Conservation (phyloP, 2,888 invertebrate species). For the Mechanitis mazaeus region DNA sequence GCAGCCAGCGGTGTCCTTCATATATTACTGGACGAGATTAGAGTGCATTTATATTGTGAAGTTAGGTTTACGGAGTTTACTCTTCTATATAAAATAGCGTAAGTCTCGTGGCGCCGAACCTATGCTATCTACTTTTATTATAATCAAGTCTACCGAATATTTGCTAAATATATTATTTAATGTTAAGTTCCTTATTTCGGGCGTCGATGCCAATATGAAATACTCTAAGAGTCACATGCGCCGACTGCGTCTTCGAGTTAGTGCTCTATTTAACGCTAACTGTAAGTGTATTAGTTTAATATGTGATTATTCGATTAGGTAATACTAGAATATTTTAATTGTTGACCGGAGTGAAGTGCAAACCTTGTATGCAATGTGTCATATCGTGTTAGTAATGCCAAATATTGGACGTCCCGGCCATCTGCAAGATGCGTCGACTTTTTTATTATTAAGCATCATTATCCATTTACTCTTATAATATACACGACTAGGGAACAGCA, state of each 20-base stretch:
- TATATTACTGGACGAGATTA: constrained; percentile 50
- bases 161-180: neutral
- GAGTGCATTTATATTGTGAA: constrained; percentile 60
- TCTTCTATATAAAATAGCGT: constrained; percentile 29
- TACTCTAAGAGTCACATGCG: constrained; percentile 16
- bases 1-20: neutral
- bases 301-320: constrained; percentile 34
- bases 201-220: constrained; percentile 11
- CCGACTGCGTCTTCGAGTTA: constrained; percentile 20
- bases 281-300: constrained; percentile 37
- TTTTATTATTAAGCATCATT: neutral
- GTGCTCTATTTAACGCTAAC: constrained; percentile 32
- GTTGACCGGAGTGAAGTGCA: constrained; percentile 43
- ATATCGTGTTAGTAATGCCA: constrained; percentile 48
- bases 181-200: neutral
- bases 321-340: constrained; percentile 34
- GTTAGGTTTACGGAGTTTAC: constrained; percentile 33
- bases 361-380: constrained; percentile 41
- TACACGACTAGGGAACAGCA: neutral
- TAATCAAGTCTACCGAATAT: neutral
- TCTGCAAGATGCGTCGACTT: constrained; percentile 4
- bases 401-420: constrained; percentile 25
- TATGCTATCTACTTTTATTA: neutral
- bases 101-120: constrained; percentile 12
- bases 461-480: neutral